These are phyloP conservation scores for Bradypodion pumilum DNA, from an alignment of 2,797 vertebrate genomes.

Conservation along the genomic window DNA sequence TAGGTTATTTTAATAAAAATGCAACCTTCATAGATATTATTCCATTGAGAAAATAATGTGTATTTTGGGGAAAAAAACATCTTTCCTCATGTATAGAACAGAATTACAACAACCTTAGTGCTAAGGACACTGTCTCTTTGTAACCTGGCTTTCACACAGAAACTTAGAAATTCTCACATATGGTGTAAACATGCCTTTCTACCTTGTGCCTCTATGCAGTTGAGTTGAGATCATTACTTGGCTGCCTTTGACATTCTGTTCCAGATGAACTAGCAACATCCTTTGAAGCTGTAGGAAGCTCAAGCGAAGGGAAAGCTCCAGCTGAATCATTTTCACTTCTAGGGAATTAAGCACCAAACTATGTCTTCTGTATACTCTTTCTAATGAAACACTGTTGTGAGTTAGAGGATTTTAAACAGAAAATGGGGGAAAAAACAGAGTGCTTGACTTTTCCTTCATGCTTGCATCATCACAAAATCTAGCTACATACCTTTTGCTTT, in stretches of 20 bases:
- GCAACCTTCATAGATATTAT: not conserved
- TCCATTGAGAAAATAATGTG: constrained; percentile 27
- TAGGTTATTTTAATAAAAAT: not conserved
- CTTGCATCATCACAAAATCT: too few species aligned
- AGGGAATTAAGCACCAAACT: not conserved
- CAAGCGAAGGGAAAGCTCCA: not conserved
- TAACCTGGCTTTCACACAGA: not conserved
- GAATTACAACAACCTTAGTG: not conserved
- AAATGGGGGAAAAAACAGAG: too few species aligned
- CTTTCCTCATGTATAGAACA: not conserved
- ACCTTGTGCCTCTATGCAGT: too few species aligned
- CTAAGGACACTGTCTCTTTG: not conserved
- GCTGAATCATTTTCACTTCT: not conserved
- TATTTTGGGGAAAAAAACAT: constrained; percentile 7
- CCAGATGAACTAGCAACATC: not conserved
- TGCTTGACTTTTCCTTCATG: too few species aligned
- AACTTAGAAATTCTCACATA: not conserved
- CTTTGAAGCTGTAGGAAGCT: not conserved
- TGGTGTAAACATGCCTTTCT: too few species aligned
- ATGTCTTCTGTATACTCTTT: not conserved
- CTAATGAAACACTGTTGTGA: too few species aligned
- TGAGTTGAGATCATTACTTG: too few species aligned
- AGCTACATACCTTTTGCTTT: too few species aligned
- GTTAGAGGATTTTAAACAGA: too few species aligned
- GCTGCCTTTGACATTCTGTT: too few species aligned